Base-by-base conservation (phyloP, 1,140 invertebrate genomes). In the Conopomorpha cramerella region DNA sequence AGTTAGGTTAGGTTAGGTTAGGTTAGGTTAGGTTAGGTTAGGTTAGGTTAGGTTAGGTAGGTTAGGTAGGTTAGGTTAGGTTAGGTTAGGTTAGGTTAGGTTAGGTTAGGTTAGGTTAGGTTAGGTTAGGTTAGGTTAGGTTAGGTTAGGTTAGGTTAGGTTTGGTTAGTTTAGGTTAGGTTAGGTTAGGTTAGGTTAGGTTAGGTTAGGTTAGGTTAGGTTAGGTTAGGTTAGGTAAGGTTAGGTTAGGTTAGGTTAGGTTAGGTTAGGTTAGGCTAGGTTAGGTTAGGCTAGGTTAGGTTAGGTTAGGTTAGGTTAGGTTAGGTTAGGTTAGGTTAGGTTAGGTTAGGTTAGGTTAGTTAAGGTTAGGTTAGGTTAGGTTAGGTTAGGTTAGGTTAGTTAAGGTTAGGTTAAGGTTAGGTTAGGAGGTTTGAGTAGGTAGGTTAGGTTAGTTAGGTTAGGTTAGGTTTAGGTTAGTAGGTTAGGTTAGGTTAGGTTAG, bases 201-300 rank as follows among this genome's bases (percentile, higher is more conserved):
- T 30, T 30, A 30, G 29, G 29, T 30, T 30, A 30, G 29, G 29
- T 30, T 30, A 30, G 29, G 29, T 30, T 30, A 30, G 29, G 29
- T 25, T 25, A 25, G 23, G 23, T 25, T 25, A 25, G 23, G 23
- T 25, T 25, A 25, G 23, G 23, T 25, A 7, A n/a, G 29, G 29
- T 30, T 30, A 12, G 29, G 29, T 30, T 30, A 30, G 29, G 29
- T 30, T 30, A 30, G 29, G 29, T 30, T 30, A 12, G 29, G 29
- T 30, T 30, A 12, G 29, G 29, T 30, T 30, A 12, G 29, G 29
- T n/a, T n/a, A 8, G 10, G 14, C 7, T n/a, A 12, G 29, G 10
- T 30, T 11, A 12, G 23, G 23, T 25, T 25, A n/a, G 23, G 23
- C n/a, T 25, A 12, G 29, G 29, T 30, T 30, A 12, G 12, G 29